Conservation (phyloP, 2,888 invertebrate genomes). For the Lithophane socia region DNA sequence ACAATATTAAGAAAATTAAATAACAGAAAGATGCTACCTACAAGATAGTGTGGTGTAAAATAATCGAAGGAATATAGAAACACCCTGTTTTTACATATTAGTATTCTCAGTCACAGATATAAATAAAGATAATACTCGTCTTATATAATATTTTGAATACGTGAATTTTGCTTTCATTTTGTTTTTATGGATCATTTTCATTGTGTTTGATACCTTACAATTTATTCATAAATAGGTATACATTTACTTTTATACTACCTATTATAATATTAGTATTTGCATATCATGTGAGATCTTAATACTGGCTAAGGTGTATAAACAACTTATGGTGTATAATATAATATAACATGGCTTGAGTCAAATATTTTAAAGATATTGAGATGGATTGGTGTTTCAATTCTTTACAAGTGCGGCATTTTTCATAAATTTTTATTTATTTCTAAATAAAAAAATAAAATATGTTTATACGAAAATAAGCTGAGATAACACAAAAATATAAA, state of each 20-base stretch:
- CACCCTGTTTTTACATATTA: conserved; percentile 2
- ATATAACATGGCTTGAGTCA: neutral
- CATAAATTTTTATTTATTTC: neutral
- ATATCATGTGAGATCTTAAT: neutral
- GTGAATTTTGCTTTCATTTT: conserved; percentile 1
- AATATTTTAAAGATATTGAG: neutral
- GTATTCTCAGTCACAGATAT: neutral
- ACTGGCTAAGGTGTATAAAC: neutral
- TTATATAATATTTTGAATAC: neutral
- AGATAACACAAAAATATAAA: too few species aligned
- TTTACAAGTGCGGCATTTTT: neutral
- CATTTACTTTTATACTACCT: neutral
- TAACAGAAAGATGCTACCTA: neutral
- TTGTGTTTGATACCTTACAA: neutral
- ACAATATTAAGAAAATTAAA: neutral
- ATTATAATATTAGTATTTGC: neutral
- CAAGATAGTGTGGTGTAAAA: neutral
- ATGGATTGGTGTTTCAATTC: neutral
- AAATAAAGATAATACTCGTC: conserved; percentile 3
- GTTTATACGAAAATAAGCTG: too few species aligned
- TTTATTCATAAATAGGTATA: neutral
- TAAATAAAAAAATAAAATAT: too few species aligned
- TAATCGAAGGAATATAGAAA: neutral
- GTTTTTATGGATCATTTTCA: conserved; percentile 11
- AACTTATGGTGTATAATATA: too few species aligned